Evolutionary conservation across 2,797 vertebrate genomes (phyloP).

Genomic region (Gallinago solitaria): DNA sequence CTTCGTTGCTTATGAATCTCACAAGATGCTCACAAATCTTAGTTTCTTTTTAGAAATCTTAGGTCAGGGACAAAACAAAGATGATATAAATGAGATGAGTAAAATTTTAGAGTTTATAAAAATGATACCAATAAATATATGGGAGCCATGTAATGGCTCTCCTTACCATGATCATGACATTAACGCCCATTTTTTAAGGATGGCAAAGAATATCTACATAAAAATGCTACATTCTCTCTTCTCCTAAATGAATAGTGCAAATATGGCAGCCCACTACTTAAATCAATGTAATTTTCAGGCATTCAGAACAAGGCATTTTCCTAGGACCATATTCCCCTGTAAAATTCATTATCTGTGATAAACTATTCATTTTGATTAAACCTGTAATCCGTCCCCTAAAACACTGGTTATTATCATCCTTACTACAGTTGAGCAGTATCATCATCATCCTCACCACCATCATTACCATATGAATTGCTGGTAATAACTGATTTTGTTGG

Average conservation of each 20-base stretch:
- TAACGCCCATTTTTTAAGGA: background rate
- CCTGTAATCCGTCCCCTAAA: constrained; percentile 52
- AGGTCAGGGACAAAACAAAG: background rate
- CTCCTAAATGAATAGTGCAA: constrained; percentile 36
- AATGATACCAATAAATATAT: background rate
- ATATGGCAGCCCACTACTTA: constrained; percentile 50
- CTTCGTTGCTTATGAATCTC: background rate
- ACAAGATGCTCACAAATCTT: background rate
- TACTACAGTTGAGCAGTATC: constrained; percentile 36
- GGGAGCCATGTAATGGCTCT: background rate
- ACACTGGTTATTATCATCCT: constrained; percentile 65
- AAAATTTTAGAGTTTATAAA: background rate
- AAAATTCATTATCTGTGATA: constrained; percentile 66
- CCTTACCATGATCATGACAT: background rate
- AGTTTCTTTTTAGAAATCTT: background rate
- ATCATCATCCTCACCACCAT: constrained; percentile 57
- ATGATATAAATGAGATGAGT: background rate
- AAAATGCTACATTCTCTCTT: background rate
- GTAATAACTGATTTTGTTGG: constrained; percentile 71
- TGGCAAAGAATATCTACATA: background rate
- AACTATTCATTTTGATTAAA: constrained; percentile 70
- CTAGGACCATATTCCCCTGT: background rate
- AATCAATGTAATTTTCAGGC: constrained; percentile 66
- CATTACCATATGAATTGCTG: constrained; percentile 72
- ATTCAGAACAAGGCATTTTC: constrained; percentile 62